Evolutionary conservation across 2,797 vertebrate genomes (phyloP).

Genomic region (Silurus aristotelis): DNA sequence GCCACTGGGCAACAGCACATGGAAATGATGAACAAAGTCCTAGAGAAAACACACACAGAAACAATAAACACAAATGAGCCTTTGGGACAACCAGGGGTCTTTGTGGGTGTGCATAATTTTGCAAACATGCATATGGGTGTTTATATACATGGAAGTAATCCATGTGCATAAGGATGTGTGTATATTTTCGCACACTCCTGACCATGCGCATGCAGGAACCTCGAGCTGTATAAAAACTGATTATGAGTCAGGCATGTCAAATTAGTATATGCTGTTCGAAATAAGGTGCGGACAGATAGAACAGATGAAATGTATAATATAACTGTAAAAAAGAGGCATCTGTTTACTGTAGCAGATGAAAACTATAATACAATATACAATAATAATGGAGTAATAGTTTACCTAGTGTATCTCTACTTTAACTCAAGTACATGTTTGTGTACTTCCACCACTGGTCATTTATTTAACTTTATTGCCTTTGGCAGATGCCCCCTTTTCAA

Average conservation of each 20-base stretch:
- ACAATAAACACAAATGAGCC: constrained; percentile 19
- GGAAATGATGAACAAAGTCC: constrained; percentile 94
- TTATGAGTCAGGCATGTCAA: background rate
- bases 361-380: background rate
- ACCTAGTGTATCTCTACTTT: too few species aligned
- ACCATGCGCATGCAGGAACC: background rate
- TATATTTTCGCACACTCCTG: background rate
- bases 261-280: background rate
- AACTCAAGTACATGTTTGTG: too few species aligned
- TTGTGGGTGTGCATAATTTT: background rate
- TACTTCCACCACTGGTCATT: too few species aligned
- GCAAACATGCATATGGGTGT: background rate
- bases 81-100: background rate
- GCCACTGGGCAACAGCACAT: constrained; percentile 84
- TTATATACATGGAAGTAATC: background rate
- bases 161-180: background rate
- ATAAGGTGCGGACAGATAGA: background rate
- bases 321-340: background rate
- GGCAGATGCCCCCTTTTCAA: too few species aligned
- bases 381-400: too few species aligned
- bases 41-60: constrained; percentile 59
- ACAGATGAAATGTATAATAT: background rate
- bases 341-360: background rate
- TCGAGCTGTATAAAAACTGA: background rate
- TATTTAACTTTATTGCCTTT: too few species aligned